These are phyloP conservation scores for Chionoecetes opilio DNA, from an alignment of 1,140 invertebrate genomes.

Conservation along the genomic window DNA sequence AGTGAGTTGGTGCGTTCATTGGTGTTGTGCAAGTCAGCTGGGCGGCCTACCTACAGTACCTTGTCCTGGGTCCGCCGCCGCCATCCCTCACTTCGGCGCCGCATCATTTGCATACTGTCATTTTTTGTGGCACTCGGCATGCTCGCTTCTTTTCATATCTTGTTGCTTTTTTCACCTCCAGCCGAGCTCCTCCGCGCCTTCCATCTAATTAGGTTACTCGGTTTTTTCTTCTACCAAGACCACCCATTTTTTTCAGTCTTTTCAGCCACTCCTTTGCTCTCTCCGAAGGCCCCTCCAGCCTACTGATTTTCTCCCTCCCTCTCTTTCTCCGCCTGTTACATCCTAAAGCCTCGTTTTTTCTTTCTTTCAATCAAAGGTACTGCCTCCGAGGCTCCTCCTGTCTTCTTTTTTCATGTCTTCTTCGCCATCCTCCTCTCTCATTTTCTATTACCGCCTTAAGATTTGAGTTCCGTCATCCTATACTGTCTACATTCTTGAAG, in stretches of 20 bases:
- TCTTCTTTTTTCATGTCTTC: neutral
- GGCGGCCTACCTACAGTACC: constrained; percentile 21
- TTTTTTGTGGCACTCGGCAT: constrained; percentile 27
- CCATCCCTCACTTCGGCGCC: constrained; percentile 9
- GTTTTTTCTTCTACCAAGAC: neutral
- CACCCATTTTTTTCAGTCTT: neutral
- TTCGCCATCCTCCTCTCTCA: constrained; percentile 9
- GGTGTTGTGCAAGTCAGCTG: constrained; percentile 15
- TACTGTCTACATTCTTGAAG: too few relatives aligned
- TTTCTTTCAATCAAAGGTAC: neutral
- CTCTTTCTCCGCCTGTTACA: constrained; percentile 15
- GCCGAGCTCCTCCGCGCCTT: neutral
- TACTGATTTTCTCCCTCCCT: too few relatives aligned
- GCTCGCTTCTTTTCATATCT: constrained; percentile 29
- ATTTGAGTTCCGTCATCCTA: neutral
- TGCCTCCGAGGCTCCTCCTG: constrained; percentile 1
- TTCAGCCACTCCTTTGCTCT: constrained; percentile 12
- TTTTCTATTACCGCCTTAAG: neutral
- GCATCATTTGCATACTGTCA: constrained; percentile 8
- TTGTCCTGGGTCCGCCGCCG: neutral
- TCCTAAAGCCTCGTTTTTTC: constrained; percentile 9
- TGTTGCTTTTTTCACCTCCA: constrained; percentile 9
- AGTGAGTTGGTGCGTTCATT: neutral
- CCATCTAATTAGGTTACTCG: constrained; percentile 28
- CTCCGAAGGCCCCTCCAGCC: neutral